Conservation (phyloP, 2,113 vertebrate genomes). For the Etheostoma cragini region DNA sequence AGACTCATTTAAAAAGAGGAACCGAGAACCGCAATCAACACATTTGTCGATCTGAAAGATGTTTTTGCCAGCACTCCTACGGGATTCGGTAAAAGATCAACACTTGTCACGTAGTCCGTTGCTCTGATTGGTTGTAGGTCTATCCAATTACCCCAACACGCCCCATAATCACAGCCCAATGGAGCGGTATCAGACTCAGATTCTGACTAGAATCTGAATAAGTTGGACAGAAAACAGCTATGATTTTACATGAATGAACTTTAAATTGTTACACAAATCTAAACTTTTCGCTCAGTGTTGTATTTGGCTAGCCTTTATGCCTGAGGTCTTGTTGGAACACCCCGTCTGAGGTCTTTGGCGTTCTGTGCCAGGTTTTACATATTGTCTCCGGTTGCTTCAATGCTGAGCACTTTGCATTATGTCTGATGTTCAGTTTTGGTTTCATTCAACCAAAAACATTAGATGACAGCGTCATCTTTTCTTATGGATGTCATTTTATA, state of each 20-base stretch:
- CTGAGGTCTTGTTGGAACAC: slow-evolving; percentile 24
- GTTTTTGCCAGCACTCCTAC: too few species aligned
- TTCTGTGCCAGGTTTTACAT: slow-evolving; percentile 2
- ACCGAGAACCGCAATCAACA: too few species aligned
- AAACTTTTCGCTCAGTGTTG: background rate
- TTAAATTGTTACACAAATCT: background rate
- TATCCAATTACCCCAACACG: too few species aligned
- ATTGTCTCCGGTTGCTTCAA: slow-evolving; percentile 12
- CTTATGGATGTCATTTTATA: background rate
- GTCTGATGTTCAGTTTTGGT: background rate
- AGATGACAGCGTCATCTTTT: background rate
- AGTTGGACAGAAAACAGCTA: slow-evolving; percentile 16
- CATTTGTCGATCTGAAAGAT: too few species aligned
- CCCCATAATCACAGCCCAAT: too few species aligned
- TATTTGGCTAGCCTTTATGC: background rate
- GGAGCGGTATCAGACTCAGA: too few species aligned
- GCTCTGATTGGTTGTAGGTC: too few species aligned
- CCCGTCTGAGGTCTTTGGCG: slow-evolving; percentile 31
- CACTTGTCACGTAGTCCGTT: too few species aligned
- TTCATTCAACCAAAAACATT: background rate
- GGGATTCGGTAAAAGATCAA: too few species aligned
- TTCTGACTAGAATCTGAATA: too few species aligned
- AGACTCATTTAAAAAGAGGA: too few species aligned
- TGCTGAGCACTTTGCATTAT: background rate
- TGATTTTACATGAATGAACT: background rate